Evolutionary conservation across 1,140 invertebrate genomes (phyloP), one percentile per base, ranked within the genome.

Genomic region (Dolichoris vasculosae): DNA sequence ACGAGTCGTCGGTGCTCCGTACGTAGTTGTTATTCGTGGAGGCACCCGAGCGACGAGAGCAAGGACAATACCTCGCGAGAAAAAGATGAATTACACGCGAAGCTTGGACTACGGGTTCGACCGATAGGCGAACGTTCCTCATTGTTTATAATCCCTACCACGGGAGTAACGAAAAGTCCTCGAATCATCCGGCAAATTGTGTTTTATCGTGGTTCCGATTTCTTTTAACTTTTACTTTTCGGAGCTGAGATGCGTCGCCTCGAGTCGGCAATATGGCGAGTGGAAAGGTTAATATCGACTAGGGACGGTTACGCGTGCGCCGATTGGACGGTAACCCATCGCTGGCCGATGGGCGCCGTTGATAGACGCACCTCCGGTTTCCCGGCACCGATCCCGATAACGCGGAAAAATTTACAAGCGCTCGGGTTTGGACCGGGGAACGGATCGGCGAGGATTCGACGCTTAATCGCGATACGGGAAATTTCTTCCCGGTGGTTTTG

Each of bases 261-360:
- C n/a, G n/a, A 69, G 40, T 15, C 32, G 48, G 73, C 71, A 83
- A 77, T 83, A 83, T 83, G 81, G 81, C 81, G 88, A 90, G 89
- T 91, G 86, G 89, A 20, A 51, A n/a, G 35, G 91, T 89, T 92
- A 92, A 92, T 92, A 92, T 92, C 89, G 92, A 92, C 91, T 91
- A 89, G 90, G 89, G 87, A 88, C 88, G 89, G 89, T 91, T 91
- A 92, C 91, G 91, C 91, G 90, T 92, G 90, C 91, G 90, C 90
- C 89, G 88, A 90, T 89, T 88, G 80, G 87, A 87, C 85, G 87
- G 80, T 73, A 86, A 7, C 17, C n/a, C n/a, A n/a, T n/a, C n/a
- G n/a, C n/a, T n/a, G n/a, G n/a, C n/a, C n/a, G n/a, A n/a, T n/a
- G n/a, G n/a, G n/a, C n/a, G n/a, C n/a, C n/a, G n/a, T n/a, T n/a